Evolutionary conservation across 2,888 invertebrate genomes (phyloP), one percentile per base, ranked within the genome.

Genomic region (Caradrina kadenii): DNA sequence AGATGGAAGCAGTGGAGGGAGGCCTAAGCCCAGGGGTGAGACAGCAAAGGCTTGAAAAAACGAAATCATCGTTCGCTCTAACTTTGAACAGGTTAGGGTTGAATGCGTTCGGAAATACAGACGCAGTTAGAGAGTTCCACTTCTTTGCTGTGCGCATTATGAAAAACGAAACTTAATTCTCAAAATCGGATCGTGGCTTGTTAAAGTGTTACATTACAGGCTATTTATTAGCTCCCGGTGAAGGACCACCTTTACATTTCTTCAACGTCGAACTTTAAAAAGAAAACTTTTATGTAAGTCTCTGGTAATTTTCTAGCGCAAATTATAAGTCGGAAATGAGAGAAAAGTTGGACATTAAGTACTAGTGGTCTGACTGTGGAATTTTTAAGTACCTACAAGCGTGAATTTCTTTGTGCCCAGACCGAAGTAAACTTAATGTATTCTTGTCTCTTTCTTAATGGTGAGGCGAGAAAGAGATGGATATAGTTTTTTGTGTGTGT

Each of bases 271-370:
- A 63, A 70, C 53, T 76, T 80, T 58, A 13, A 54, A 61, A 52
- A 69, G 53, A 54, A 63, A 74, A 61, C 52, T 53, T 79, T 8
- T 56, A 75, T 79, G 52, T 50, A 35, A 22, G 69, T 50, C 48
- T 19, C 19, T 59, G 59, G 60, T 59, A 65, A 73, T 78, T 78
- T 72, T 58, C 65, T 64, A 73, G 26, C 42, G 39, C 64, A 54
- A 67, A 79, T 76, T 76, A 73, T 62, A 73, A 73, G 50, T 79
- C 31, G 22, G 26, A 31, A 73, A 79, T 73, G 73, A 66, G 19
- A 52, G 54, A 31, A 72, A 62, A 72, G 21, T 72, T 64, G 21
- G 54, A 54, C 21, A 63, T 63, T 53, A 13, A 10, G 64, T 35
- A 31, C 39, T 39, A 13, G n/a, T 42, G 65, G 53, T 54, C 19